These are phyloP conservation scores for Drosophila tropicalis DNA, from an alignment of 1,140 invertebrate species.

Conservation along the genomic window DNA sequence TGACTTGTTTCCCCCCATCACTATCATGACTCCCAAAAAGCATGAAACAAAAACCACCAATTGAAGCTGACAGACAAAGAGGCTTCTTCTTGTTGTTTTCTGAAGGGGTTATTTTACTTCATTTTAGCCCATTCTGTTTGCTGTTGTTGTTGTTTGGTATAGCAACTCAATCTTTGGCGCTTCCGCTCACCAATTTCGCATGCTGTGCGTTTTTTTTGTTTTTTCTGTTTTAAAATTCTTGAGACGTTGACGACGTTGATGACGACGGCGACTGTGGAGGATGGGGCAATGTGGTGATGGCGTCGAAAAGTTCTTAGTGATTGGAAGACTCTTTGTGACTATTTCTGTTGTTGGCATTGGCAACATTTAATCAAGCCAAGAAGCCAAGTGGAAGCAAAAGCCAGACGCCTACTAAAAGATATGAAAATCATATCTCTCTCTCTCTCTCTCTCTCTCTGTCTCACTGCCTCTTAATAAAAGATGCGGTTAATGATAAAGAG, in stretches of 20 bases:
- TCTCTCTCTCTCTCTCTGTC: slow-evolving; percentile 26
- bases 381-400: slow-evolving; percentile 72
- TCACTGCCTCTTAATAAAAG: background rate
- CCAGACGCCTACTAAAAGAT: slow-evolving; percentile 45
- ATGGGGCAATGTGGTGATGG: background rate
- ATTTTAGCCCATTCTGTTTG: background rate
- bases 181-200: slow-evolving; percentile 45
- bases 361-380: slow-evolving; percentile 78
- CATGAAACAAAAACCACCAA: slow-evolving; percentile 13
- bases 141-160: slow-evolving; percentile 6
- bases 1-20: background rate
- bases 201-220: slow-evolving; percentile 38
- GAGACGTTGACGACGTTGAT: slow-evolving; percentile 65
- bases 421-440: slow-evolving; percentile 63
- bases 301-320: slow-evolving; percentile 40
- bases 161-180: slow-evolving; percentile 35
- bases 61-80: slow-evolving; percentile 27
- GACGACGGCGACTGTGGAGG: background rate
- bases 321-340: slow-evolving; percentile 59
- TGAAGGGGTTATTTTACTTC: slow-evolving; percentile 33
- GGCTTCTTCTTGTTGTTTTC: slow-evolving; percentile 28
- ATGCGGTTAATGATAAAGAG: slow-evolving; percentile 61
- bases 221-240: slow-evolving; percentile 46
- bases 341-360: slow-evolving; percentile 59
- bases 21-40: background rate